Evolutionary conservation across 2,797 vertebrate species (phyloP).

Genomic region (Bovichtus diacanthus): DNA sequence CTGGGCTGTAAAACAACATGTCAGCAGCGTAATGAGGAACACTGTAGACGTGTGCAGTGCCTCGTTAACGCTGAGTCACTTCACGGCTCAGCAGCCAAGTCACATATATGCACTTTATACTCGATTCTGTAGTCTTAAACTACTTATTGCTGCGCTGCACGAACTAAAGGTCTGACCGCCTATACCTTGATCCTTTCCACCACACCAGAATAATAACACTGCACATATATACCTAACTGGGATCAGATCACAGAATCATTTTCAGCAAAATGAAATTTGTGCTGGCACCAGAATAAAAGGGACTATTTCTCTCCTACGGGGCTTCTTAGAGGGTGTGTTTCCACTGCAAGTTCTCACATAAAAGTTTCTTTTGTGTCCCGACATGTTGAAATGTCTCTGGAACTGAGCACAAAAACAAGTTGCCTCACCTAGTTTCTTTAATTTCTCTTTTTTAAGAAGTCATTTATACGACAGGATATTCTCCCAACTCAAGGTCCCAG

Average conservation of each 20-base stretch:
- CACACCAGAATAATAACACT: no score
- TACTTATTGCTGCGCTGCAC: neutral
- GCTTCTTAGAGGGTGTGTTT: neutral
- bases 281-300: no score
- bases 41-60: no score
- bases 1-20: neutral
- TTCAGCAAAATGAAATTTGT: neutral
- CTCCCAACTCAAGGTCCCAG: neutral
- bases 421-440: neutral
- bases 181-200: neutral
- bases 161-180: no score
- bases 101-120: neutral
- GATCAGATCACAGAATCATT: neutral
- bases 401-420: neutral
- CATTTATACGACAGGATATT: no score
- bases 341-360: neutral
- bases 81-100: constrained; percentile 5
- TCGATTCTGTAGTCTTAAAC: neutral
- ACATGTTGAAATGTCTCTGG: neutral
- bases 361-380: neutral
- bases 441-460: no score
- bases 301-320: neutral
- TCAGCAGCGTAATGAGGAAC: no score
- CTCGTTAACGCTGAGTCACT: neutral
- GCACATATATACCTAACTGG: no score